Base-by-base conservation (phyloP, 2,888 invertebrate species). In the Apomyelois bistriatella region DNA sequence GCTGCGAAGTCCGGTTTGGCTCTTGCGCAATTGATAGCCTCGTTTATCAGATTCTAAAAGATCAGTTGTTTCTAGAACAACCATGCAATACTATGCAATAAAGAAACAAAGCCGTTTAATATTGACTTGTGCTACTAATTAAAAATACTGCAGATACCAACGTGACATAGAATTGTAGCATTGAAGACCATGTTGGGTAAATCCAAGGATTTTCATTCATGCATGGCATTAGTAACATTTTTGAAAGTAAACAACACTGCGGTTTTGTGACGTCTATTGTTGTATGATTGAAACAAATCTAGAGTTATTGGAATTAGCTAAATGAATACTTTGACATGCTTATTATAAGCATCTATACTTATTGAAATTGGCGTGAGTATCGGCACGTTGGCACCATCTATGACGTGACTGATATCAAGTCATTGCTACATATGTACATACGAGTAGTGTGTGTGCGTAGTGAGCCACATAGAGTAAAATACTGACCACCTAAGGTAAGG, bases 1-100 rank as follows among this genome's bases (percentile, higher is more conserved):
- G 73, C 68, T 59, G 70, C 70, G 64, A 72, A 79, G 79, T 84
- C 87, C 85, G 85, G 87, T 84, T n/a, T 85, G 59, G 59, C 69
- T 69, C 70, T 88, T 88, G 81, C 85, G 82, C 86, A 87, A 88
- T 70, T 74, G 72, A 81, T 81, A 81, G 76, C 79, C 79, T 78
- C 74, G 72, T 83, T 79, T 82, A 83, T 82, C 82, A 79, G 81
- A 84, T 88, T 75, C 76, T 80, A 74, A 79, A 82, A 79, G 77
- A 84, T 80, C 79, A 74, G 73, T 76, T 70, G 76, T 76, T 78
- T 79, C 74, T 75, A 77, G 74, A 74, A 75, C 62, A 56, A 52
- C 54, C 58, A 60, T 61, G 58, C 60, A 61, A 58, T 61, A 55
- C 48, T 38, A 35, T 54, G 55, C 38, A 56, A 53, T 55, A 48